These are phyloP conservation scores for Atractosteus spatula DNA, from an alignment of 2,113 vertebrate genomes.

Conservation along the genomic window DNA sequence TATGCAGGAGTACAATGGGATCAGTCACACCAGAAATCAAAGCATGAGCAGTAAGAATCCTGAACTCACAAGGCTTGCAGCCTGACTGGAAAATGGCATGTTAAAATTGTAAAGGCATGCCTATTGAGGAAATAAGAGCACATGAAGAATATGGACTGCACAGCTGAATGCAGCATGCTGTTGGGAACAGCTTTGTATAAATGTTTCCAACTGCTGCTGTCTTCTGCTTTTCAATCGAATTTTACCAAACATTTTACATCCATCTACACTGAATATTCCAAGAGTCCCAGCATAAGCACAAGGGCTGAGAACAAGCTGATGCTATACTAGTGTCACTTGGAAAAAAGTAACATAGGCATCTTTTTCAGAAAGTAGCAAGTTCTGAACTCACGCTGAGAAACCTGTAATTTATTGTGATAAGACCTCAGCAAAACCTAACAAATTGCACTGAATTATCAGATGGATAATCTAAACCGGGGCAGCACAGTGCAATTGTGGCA, in stretches of 20 bases:
- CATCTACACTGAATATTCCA: not conserved
- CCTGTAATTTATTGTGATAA: too few relatives aligned
- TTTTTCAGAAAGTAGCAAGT: not conserved
- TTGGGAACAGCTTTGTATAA: not conserved
- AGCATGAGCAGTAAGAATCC: constrained; percentile 6
- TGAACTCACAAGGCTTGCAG: constrained; percentile 25
- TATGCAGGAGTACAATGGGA: not conserved
- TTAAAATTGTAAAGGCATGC: too few relatives aligned
- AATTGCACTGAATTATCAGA: too few relatives aligned
- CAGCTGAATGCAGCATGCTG: not conserved
- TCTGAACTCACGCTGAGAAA: too few relatives aligned
- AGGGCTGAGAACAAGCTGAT: not conserved
- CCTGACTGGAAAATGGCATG: constrained; percentile 11
- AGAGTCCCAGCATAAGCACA: not conserved
- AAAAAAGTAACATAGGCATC: too few relatives aligned
- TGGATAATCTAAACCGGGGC: too few relatives aligned
- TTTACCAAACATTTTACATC: not conserved
- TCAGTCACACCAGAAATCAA: constrained; percentile 13
- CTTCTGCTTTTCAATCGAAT: not conserved
- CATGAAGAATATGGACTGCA: not conserved
- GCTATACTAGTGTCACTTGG: not conserved
- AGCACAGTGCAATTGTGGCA: too few relatives aligned
- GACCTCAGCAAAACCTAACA: too few relatives aligned
- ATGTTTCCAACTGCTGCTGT: not conserved
- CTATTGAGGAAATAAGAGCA: too few relatives aligned